Evolutionary conservation across 2,888 invertebrate genomes (phyloP).

Genomic region (Campaea margaritaria): DNA sequence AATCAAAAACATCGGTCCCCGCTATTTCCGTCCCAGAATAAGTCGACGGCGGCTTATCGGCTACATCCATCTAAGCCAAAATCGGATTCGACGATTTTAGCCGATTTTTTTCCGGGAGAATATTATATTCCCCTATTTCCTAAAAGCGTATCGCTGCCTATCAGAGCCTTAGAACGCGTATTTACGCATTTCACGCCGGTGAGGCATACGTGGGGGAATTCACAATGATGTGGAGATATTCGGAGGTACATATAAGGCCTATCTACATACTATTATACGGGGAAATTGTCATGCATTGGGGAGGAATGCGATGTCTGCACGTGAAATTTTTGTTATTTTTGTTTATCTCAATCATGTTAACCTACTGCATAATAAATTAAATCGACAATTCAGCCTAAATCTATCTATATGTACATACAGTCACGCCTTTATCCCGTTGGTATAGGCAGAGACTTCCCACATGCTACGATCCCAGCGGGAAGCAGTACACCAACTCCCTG

Average conservation of each 20-base stretch:
- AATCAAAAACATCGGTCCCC: slow-evolving; percentile 31
- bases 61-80: slow-evolving; percentile 40
- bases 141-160: slow-evolving; percentile 26
- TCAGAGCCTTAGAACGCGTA: slow-evolving; percentile 22
- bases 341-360: too few relatives aligned
- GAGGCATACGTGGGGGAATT: slow-evolving; percentile 22
- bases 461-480: too few relatives aligned
- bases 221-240: slow-evolving; percentile 16
- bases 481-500: too few relatives aligned
- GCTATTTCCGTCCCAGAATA: slow-evolving; percentile 37
- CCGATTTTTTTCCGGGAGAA: slow-evolving; percentile 31
- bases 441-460: too few relatives aligned
- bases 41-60: slow-evolving; percentile 40
- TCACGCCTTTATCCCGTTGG: too few relatives aligned
- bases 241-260: neutral
- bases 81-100: slow-evolving; percentile 37
- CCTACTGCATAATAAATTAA: too few relatives aligned
- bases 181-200: slow-evolving; percentile 11
- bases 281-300: neutral
- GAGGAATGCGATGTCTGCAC: neutral
- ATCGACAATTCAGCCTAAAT: too few relatives aligned
- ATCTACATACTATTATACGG: slow-evolving; percentile 11
- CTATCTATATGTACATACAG: too few relatives aligned
- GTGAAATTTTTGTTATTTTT: too few relatives aligned
- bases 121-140: slow-evolving; percentile 40